Conservation (phyloP, 2,888 invertebrate species). For the Meandrusa payeni region DNA sequence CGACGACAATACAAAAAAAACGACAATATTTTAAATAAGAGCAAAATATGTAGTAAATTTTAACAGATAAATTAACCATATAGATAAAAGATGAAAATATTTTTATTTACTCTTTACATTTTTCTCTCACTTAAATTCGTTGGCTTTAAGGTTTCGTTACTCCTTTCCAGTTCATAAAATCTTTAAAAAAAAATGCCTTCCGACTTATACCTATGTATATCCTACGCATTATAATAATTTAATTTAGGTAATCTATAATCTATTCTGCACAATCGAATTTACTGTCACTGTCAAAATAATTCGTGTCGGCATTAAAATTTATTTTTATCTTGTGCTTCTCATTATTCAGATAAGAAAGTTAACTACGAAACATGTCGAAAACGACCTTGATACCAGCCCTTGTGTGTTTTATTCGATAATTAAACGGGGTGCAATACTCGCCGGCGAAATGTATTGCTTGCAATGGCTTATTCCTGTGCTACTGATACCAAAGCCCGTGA, state of each 20-base stretch:
- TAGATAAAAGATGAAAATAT: no score
- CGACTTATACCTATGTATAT: no score
- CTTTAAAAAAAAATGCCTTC: no score
- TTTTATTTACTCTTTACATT: no score
- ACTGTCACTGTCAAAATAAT: conserved; percentile 18
- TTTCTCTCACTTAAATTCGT: no score
- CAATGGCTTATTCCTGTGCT: conserved; percentile 98
- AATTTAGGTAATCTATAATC: conserved; percentile 10
- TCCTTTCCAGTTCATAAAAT: no score
- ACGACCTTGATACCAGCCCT: conserved; percentile 20
- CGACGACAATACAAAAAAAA: no score
- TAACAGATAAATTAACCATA: no score
- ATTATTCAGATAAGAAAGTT: conserved; percentile 38
- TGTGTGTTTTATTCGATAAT: conserved; percentile 25
- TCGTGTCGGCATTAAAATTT: conserved; percentile 17
- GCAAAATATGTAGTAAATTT: no score
- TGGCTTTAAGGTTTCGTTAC: no score
- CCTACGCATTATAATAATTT: no score
- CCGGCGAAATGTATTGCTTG: conserved; percentile 92
- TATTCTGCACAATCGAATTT: conserved; percentile 3
- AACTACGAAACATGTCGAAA: conserved; percentile 27
- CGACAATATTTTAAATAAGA: no score
- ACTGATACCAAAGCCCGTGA: conserved; percentile 97
- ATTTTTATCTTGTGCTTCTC: conserved; percentile 31
- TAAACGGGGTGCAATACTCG: background rate